Base-by-base conservation (phyloP, 1,140 invertebrate genomes). In the Brachionus plicatilis region DNA sequence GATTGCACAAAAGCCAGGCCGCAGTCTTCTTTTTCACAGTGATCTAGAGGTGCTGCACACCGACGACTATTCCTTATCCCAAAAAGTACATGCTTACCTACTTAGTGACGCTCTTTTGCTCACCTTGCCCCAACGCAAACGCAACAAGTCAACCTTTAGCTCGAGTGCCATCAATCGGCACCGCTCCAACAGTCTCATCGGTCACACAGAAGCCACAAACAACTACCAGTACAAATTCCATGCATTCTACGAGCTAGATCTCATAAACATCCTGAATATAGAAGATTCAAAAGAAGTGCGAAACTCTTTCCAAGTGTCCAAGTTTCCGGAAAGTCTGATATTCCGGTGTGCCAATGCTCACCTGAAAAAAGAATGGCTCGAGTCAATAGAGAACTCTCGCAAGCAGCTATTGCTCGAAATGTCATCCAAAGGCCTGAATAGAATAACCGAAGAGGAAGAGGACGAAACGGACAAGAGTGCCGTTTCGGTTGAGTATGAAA, bases 191-290 rank as follows among this genome's bases (percentile, higher is more conserved):
- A 82, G 79, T 27, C 43, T 76, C 7, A 76, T 76, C 2, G 43
- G 8, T n/a, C 24, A 20, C 7, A 11, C 72, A 20, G 72, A 76
- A 24, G 17, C 72, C 9, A 82, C 53, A 1, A 47, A 43, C 27
- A 60, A 60, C n/a, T 82, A 65, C 41, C 79, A 82, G 14, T 82
- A 82, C 53, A 82, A 82, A 65, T 82, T 82, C 53, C 53, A 82
- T 41, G 79, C 79, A 12, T 82, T 82, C 37, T 82, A 82, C 11
- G 79, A 82, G 45, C 53, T 82, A 45, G 33, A 60, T 43, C 37
- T 65, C 29, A 45, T 82, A 9, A 82, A 82, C 20, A 82, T 82
- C 14, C 29, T 65, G 3, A 82, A 82, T 47, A 82, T 82, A 43
- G 79, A 82, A 33, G 79, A 82, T 24, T 82, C 79, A 9, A 60